A percentile compares a stretch with the other conserved stretches of the same genome.
phyloP scores from a whole-genome alignment of 1,140 invertebrate species.

The Anthonomus grandis region DNA sequence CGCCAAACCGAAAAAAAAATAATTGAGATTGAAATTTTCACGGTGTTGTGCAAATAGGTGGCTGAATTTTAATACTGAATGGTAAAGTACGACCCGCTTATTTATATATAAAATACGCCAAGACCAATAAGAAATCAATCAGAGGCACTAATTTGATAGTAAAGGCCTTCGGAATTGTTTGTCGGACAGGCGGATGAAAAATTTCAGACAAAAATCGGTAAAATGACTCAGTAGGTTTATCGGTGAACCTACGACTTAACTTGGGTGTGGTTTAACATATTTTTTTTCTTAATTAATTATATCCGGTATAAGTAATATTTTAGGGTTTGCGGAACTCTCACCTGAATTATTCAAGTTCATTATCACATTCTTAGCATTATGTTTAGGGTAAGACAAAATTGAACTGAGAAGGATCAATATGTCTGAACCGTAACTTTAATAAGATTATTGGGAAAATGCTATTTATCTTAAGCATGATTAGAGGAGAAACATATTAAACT shows the following conservation, averaged over 20 bases:
- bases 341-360: too few species aligned
- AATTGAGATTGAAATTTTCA: conserved; percentile 10
- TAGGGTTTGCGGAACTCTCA: not conserved
- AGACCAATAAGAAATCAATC: conserved; percentile 8
- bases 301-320: conserved; percentile 13
- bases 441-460: too few species aligned
- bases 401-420: too few species aligned
- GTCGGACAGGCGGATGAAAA: conserved; percentile 21
- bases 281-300: conserved; percentile 5
- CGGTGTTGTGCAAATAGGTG: conserved; percentile 22
- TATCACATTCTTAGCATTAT: too few species aligned
- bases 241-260: not conserved
- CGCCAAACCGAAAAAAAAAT: too few species aligned
- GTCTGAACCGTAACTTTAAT: too few species aligned
- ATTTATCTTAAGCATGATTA: too few species aligned
- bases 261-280: conserved; percentile 8
- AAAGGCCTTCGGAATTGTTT: conserved; percentile 20
- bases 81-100: conserved; percentile 7
- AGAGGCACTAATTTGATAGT: conserved; percentile 17
- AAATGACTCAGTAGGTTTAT: conserved; percentile 21
- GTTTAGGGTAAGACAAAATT: too few species aligned
- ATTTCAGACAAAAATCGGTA: conserved; percentile 20
- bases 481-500: too few species aligned
- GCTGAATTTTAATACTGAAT: conserved; percentile 22
- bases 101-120: conserved; percentile 12